A percentile compares a stretch with the other conserved stretches of the same genome.
phyloP scores from a whole-genome alignment of 2,888 invertebrate species.

The Drosophila heteroneura region DNA sequence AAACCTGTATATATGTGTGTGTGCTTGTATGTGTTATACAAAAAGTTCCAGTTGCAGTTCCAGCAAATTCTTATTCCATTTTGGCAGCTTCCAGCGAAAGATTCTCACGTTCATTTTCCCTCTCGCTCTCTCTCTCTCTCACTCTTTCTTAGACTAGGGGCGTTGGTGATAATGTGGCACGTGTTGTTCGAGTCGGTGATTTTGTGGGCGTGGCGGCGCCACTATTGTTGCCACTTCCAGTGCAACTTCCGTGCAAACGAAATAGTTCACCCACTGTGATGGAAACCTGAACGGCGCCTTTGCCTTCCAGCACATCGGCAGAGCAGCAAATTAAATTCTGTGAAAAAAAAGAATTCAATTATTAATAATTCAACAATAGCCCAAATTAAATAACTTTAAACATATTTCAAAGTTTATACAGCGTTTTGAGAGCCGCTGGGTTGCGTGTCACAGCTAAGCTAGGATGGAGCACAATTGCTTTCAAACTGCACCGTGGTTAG shows the following conservation, averaged over 20 bases:
- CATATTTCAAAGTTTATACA: constrained; percentile 1
- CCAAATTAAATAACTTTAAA: constrained; percentile 10
- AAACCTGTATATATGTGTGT: constrained; percentile 46
- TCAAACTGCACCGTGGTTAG: constrained; percentile 38
- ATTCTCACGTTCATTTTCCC: constrained; percentile 5
- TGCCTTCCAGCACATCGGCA: constrained; percentile 96
- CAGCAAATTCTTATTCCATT: constrained; percentile 43
- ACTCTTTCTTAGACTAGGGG: constrained; percentile 74
- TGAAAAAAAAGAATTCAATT: constrained; percentile 24
- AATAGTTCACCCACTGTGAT: constrained; percentile 94
- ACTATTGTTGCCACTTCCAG: constrained; percentile 55
- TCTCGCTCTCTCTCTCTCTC: background rate
- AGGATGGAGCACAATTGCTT: background rate
- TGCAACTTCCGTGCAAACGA: constrained; percentile 87
- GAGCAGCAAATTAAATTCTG: constrained; percentile 95
- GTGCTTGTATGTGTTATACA: constrained; percentile 22
- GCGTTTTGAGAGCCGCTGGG: constrained; percentile 30
- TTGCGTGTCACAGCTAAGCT: constrained; percentile 33
- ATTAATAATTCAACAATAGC: constrained; percentile 23
- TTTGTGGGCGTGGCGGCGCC: constrained; percentile 76
- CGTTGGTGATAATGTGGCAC: constrained; percentile 82
- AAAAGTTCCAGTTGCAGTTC: constrained; percentile 9
- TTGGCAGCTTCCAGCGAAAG: constrained; percentile 44
- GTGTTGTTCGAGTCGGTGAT: constrained; percentile 82
- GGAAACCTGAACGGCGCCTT: constrained; percentile 94